Conservation (phyloP, 2,113 vertebrate species). For the Mastomys natalensis region DNA sequence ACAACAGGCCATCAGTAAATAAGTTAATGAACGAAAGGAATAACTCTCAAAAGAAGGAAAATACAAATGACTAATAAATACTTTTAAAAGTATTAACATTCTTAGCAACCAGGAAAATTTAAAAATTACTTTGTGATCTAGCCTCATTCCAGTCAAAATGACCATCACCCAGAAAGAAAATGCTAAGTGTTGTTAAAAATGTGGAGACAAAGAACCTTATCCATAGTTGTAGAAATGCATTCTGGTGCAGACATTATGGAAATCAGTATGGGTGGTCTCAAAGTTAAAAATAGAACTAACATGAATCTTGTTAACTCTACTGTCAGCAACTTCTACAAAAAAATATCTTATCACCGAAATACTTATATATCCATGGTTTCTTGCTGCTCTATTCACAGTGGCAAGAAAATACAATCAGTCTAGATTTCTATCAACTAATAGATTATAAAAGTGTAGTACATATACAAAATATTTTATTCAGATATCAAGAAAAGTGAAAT, state of each 20-base stretch:
- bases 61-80: background rate
- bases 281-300: background rate
- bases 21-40: background rate
- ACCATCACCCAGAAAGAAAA: background rate
- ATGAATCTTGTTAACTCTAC: no score
- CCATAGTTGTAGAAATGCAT: background rate
- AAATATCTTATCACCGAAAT: background rate
- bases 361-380: background rate
- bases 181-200: background rate
- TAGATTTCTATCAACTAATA: background rate
- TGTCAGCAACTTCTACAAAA: background rate
- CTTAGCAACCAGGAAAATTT: background rate
- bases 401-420: background rate
- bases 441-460: background rate
- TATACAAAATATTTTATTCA: background rate
- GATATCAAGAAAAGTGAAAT: background rate
- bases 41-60: background rate
- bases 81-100: background rate
- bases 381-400: background rate
- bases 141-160: background rate
- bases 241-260: background rate
- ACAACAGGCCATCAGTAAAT: background rate
- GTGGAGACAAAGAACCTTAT: background rate
- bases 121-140: background rate
- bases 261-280: background rate